A percentile compares a stretch with the other conserved stretches of the same genome.
These are phyloP conservation scores for Ostrea denselamellosa DNA, from an alignment of 1,140 invertebrate species.

Conservation along the genomic window DNA sequence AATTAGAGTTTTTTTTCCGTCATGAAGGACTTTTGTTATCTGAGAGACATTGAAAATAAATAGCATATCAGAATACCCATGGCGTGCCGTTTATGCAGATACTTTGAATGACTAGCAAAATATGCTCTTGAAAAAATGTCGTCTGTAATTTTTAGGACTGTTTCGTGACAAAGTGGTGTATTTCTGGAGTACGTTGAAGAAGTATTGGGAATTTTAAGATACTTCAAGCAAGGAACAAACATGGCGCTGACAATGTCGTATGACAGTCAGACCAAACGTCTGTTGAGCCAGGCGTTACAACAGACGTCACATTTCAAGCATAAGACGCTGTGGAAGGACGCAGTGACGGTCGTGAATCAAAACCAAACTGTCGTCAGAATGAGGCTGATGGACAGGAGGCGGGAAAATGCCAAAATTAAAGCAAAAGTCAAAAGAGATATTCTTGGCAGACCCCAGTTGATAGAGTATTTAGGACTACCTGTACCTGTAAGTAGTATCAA, in stretches of 20 bases:
- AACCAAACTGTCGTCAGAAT: conserved; percentile 42
- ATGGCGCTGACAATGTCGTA: conserved; percentile 9
- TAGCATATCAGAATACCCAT: background rate
- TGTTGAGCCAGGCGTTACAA: background rate
- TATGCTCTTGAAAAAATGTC: conserved; percentile 18
- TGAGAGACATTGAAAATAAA: background rate
- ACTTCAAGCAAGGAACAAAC: background rate
- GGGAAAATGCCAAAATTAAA: conserved; percentile 39
- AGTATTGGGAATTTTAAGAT: background rate
- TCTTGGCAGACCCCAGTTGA: conserved; percentile 27
- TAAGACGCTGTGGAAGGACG: conserved; percentile 43
- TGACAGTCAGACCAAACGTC: background rate
- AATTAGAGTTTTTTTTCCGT: background rate
- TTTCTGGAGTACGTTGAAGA: conserved; percentile 5
- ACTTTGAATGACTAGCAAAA: conserved; percentile 30
- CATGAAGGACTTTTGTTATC: background rate
- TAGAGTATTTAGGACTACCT: conserved; percentile 30
- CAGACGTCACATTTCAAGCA: conserved; percentile 41
- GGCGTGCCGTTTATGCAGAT: conserved; percentile 29
- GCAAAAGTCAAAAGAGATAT: conserved; percentile 45
- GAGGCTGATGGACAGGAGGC: conserved; percentile 41
- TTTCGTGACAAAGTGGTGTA: conserved; percentile 9
- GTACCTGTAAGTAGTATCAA: conserved; percentile 41
- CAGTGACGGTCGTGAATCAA: conserved; percentile 22
- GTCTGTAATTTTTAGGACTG: background rate